A percentile compares a stretch with the other conserved stretches of the same genome.
Evolutionary conservation across 2,888 invertebrate genomes (phyloP).

Genomic region (Thumatha senex): DNA sequence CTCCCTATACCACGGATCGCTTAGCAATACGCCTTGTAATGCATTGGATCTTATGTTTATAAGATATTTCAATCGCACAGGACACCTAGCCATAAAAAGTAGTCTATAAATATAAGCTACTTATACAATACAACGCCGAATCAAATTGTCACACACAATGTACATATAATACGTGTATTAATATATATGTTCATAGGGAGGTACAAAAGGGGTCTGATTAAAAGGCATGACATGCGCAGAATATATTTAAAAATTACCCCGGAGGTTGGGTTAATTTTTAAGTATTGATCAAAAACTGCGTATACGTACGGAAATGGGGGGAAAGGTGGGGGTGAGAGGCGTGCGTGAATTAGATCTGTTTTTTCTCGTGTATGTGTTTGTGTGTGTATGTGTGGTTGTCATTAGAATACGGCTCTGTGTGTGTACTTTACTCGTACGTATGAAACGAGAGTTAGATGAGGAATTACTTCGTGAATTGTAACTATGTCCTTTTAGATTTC

Average conservation of each 20-base stretch:
- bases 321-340: constrained; percentile 28
- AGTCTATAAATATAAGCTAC: constrained; percentile 21
- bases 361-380: constrained; percentile 46
- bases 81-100: background rate
- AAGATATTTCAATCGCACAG: background rate
- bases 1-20: too few species aligned
- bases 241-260: constrained; percentile 80
- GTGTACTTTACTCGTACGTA: constrained; percentile 21
- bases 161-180: constrained; percentile 40
- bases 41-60: background rate
- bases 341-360: constrained; percentile 74
- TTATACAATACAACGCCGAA: constrained; percentile 35
- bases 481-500: constrained; percentile 1
- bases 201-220: constrained; percentile 73
- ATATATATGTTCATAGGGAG: constrained; percentile 45
- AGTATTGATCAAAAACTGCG: constrained; percentile 84
- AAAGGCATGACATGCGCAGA: constrained; percentile 84
- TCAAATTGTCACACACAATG: constrained; percentile 45
- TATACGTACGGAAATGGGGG: constrained; percentile 45
- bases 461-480: background rate
- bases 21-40: too few species aligned
- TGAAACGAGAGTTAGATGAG: constrained; percentile 6
- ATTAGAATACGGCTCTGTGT: constrained; percentile 51
- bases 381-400: constrained; percentile 69
- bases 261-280: constrained; percentile 82